Conservation (phyloP, 2,113 vertebrate species). For the Ranitomeya variabilis region DNA sequence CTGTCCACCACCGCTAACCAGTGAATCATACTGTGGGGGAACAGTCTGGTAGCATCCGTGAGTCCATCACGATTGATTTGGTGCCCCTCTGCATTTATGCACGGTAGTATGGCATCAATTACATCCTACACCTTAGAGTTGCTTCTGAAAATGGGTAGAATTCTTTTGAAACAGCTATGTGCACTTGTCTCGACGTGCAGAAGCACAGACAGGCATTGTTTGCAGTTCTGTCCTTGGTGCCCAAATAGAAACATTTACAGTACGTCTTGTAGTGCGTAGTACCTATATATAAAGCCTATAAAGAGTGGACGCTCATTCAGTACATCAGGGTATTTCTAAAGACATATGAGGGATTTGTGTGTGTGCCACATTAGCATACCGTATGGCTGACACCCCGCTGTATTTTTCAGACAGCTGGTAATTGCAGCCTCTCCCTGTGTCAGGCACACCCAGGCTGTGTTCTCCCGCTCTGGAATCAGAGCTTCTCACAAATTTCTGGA, state of each 20-base stretch:
- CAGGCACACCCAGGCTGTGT: conserved; percentile 51
- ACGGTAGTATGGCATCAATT: not conserved
- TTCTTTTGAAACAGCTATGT: conserved; percentile 2
- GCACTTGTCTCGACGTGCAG: conserved; percentile 32
- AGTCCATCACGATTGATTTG: not conserved
- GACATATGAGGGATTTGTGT: not conserved
- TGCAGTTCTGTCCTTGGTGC: not conserved
- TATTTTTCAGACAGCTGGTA: conserved; percentile 48
- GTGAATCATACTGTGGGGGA: not conserved
- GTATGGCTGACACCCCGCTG: conserved; percentile 50
- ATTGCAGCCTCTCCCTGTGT: conserved; percentile 56
- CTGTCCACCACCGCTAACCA: not conserved
- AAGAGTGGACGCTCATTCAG: not conserved
- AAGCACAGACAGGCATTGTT: not conserved
- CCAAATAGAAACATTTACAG: not conserved
- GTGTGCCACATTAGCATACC: conserved; percentile 49
- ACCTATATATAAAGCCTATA: not conserved
- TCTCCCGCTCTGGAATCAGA: conserved; percentile 35
- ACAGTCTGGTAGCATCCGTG: not conserved
- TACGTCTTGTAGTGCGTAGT: not conserved
- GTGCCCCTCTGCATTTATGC: not conserved
- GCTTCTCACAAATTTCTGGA: conserved; percentile 4
- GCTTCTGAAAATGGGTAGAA: not conserved
- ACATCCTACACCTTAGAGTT: not conserved
- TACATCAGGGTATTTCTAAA: not conserved